Evolutionary conservation across 2,797 vertebrate genomes (phyloP).

Genomic region (Florisuga fusca): DNA sequence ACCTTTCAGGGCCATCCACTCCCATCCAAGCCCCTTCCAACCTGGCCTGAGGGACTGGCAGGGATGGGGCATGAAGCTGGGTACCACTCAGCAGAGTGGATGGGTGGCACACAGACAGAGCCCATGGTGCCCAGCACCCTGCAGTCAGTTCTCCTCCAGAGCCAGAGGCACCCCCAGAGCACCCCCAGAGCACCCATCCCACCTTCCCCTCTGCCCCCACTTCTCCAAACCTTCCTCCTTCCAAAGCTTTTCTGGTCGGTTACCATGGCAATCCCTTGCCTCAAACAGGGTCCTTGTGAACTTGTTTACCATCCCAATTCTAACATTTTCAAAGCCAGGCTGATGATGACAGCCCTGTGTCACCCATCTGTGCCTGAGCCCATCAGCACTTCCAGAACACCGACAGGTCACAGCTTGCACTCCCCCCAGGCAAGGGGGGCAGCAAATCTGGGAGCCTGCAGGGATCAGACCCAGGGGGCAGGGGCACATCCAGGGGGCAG

Average conservation of each 20-base stretch:
- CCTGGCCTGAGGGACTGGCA: too few species aligned
- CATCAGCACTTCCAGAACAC: conserved; percentile 21
- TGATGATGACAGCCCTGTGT: conserved; percentile 61
- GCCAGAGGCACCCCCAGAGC: not conserved
- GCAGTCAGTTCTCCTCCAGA: not conserved
- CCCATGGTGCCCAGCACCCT: fast-evolving
- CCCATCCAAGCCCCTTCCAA: too few species aligned
- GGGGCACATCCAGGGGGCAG: fast-evolving
- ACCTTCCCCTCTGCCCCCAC: conserved; percentile 14
- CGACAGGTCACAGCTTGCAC: conserved; percentile 18
- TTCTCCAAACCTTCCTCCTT: conserved; percentile 5
- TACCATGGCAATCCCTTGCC: conserved; percentile 71
- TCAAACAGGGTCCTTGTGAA: conserved; percentile 65
- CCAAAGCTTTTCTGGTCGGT: conserved; percentile 65
- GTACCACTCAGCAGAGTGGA: fast-evolving
- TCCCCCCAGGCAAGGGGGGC: too few species aligned
- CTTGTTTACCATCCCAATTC: conserved; percentile 74
- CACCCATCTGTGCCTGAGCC: conserved; percentile 70
- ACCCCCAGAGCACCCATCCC: not conserved
- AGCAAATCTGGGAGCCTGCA: too few species aligned
- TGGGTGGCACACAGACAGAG: not conserved
- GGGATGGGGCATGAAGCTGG: not conserved
- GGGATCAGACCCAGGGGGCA: not conserved
- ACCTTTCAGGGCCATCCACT: too few species aligned
- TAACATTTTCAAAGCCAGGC: conserved; percentile 48